Conservation (phyloP, 1,140 invertebrate species). For the Papilio dardanus region DNA sequence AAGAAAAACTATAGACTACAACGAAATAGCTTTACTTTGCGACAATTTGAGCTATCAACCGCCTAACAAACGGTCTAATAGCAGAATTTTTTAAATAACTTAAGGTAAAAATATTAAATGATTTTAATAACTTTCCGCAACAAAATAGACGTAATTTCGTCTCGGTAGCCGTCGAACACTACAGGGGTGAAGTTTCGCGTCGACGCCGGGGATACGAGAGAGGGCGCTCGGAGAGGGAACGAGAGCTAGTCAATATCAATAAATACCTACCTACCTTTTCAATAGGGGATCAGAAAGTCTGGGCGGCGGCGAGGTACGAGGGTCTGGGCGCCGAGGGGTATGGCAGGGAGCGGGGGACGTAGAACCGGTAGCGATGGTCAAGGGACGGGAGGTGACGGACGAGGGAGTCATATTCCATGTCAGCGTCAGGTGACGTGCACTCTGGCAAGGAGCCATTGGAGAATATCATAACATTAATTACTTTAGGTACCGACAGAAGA, state of each 20-base stretch:
- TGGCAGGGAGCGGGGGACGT: neutral
- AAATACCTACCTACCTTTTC: conserved; percentile 48
- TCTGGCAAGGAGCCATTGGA: conserved; percentile 31
- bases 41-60: neutral
- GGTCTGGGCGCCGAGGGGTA: neutral
- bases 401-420: conserved; percentile 50
- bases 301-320: conserved; percentile 29
- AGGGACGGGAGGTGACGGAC: neutral
- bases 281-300: conserved; percentile 57
- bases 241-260: conserved; percentile 62
- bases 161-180: neutral
- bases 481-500: neutral
- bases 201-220: neutral
- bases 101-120: neutral
- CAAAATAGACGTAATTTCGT: neutral
- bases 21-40: neutral
- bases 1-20: neutral
- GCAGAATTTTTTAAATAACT: neutral
- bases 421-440: conserved; percentile 53
- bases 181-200: neutral
- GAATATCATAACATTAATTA: conserved; percentile 35
- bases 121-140: conserved; percentile 1
- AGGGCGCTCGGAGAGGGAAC: conserved; percentile 34
- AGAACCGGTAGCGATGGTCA: neutral
- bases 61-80: too few species aligned